A percentile compares a stretch with the other conserved stretches of the same genome.
Evolutionary conservation across 1,140 invertebrate species (phyloP).

Genomic region (Drosophila guanche): DNA sequence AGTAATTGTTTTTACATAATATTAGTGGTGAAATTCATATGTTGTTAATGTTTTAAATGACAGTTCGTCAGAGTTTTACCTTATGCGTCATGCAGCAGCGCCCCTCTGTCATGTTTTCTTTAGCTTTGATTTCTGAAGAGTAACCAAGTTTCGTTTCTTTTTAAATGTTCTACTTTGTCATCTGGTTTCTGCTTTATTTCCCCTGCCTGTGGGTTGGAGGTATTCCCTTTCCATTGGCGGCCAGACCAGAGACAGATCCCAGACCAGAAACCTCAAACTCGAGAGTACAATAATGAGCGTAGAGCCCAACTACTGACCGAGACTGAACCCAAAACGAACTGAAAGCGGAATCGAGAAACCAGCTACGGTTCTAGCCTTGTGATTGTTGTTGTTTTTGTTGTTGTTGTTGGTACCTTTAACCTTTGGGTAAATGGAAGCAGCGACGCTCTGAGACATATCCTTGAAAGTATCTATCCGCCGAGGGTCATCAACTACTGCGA

Average conservation of each 20-base stretch:
- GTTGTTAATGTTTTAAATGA: too few relatives aligned
- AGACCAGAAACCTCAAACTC: conserved; percentile 15
- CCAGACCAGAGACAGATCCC: conserved; percentile 18
- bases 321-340: neutral
- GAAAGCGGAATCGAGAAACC: conserved; percentile 49
- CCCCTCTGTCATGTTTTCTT: too few relatives aligned
- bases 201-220: conserved; percentile 8
- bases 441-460: conserved; percentile 61
- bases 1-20: too few relatives aligned
- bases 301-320: conserved; percentile 2
- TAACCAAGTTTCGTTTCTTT: neutral
- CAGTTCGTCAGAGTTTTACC: too few relatives aligned
- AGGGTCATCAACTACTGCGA: conserved; percentile 76
- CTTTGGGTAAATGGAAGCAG: conserved; percentile 60
- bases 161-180: conserved; percentile 5
- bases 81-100: too few relatives aligned
- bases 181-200: conserved; percentile 24
- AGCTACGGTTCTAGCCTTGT: conserved; percentile 70
- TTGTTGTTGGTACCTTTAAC: conserved; percentile 75
- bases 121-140: neutral
- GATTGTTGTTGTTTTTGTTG: conserved; percentile 24
- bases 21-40: too few relatives aligned
- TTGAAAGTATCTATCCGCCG: conserved; percentile 77
- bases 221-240: conserved; percentile 53
- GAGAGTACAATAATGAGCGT: neutral